Conservation (phyloP, 1,140 invertebrate genomes). For the Parapsyche elsis region DNA sequence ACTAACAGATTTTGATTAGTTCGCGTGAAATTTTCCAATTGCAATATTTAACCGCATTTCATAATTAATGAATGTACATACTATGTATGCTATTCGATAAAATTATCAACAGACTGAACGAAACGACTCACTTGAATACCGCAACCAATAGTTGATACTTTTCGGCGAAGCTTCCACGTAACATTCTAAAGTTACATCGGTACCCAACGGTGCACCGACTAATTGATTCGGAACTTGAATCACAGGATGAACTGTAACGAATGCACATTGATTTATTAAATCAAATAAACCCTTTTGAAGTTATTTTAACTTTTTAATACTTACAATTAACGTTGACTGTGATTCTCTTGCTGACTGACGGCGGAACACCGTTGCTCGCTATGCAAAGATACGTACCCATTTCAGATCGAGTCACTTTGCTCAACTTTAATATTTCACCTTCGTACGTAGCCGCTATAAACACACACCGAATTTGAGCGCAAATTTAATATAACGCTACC, state of each 20-base stretch:
- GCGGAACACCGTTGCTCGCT: conserved; percentile 83
- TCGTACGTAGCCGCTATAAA: conserved; percentile 71
- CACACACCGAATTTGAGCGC: too few species aligned
- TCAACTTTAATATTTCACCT: conserved; percentile 80
- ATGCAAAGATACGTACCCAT: conserved; percentile 92
- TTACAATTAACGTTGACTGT: conserved; percentile 87
- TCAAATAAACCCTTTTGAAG: background rate
- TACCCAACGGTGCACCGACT: conserved; percentile 86
- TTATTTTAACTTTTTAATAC: conserved; percentile 62
- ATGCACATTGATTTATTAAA: conserved; percentile 17
- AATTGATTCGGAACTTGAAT: conserved; percentile 91
- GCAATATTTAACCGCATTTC: too few species aligned
- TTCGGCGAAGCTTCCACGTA: conserved; percentile 89
- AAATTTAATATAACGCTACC: too few species aligned
- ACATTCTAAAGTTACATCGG: conserved; percentile 89
- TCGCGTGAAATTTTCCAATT: too few species aligned
- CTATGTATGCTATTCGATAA: too few species aligned
- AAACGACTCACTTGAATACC: conserved; percentile 74
- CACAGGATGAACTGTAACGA: conserved; percentile 81
- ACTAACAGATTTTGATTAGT: too few species aligned
- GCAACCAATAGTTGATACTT: conserved; percentile 90
- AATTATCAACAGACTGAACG: too few species aligned
- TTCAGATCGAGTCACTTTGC: conserved; percentile 84
- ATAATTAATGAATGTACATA: too few species aligned
- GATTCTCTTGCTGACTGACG: conserved; percentile 85